These are phyloP conservation scores for Manis javanica DNA, from an alignment of 2,797 vertebrate genomes.

Conservation along the genomic window DNA sequence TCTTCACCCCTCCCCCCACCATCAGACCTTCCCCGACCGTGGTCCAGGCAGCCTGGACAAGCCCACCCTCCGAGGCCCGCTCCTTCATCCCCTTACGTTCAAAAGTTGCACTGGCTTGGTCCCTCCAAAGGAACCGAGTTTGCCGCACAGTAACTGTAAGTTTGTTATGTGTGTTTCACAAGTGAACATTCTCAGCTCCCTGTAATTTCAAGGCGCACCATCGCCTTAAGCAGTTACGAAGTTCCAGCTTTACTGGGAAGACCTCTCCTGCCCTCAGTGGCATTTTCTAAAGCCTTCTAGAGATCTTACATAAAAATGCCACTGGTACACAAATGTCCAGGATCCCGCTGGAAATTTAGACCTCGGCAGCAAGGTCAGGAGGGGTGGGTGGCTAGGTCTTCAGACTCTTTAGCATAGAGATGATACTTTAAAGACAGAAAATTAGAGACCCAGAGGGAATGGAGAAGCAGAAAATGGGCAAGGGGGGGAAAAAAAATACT, in stretches of 20 bases:
- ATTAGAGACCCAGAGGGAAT: not conserved
- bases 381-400: not conserved
- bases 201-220: not conserved
- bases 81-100: not conserved
- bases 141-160: not conserved
- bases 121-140: too few relatives aligned
- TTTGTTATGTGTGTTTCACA: not conserved
- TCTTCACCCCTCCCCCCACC: accelerated
- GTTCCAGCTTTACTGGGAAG: not conserved
- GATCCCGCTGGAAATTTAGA: not conserved
- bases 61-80: not conserved
- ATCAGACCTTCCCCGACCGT: accelerated
- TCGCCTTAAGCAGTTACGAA: not conserved
- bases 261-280: not conserved
- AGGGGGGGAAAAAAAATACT: too few relatives aligned
- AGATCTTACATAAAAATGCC: not conserved
- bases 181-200: not conserved
- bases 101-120: too few relatives aligned
- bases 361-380: not conserved
- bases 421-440: not conserved
- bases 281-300: not conserved
- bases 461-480: too few relatives aligned
- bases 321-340: not conserved
- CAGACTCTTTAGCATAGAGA: not conserved
- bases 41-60: not conserved